These are phyloP conservation scores for Drosophila mayaguana DNA, from an alignment of 2,888 invertebrate genomes.

Conservation along the genomic window DNA sequence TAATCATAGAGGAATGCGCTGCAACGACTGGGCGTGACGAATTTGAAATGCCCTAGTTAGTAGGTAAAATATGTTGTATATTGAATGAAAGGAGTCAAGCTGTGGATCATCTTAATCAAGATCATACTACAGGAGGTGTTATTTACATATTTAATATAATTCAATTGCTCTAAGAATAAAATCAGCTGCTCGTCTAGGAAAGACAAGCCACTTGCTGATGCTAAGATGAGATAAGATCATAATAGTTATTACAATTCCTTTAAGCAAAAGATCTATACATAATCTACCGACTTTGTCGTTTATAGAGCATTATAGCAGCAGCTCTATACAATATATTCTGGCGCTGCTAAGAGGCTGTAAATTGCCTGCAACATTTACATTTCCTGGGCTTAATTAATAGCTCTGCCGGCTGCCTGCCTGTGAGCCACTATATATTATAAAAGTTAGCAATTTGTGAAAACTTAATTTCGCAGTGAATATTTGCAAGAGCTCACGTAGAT, in stretches of 20 bases:
- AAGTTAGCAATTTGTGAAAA: slow-evolving; percentile 36
- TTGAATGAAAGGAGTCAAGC: neutral
- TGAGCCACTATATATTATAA: slow-evolving; percentile 28
- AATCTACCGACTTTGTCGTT: neutral
- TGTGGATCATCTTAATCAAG: neutral
- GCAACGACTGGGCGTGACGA: accelerated
- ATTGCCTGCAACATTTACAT: slow-evolving; percentile 56
- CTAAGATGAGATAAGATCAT: too few relatives aligned
- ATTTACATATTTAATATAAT: too few relatives aligned
- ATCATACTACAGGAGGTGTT: too few relatives aligned
- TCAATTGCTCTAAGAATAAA: too few relatives aligned
- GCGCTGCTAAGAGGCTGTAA: slow-evolving; percentile 37
- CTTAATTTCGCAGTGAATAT: neutral
- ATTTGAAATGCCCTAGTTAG: neutral
- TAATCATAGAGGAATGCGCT: neutral
- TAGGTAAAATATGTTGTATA: too few relatives aligned
- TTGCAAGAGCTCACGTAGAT: too few relatives aligned
- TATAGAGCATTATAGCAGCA: slow-evolving; percentile 9
- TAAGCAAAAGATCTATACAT: neutral
- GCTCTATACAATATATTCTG: neutral
- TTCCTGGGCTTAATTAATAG: slow-evolving; percentile 62
- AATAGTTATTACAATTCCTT: neutral
- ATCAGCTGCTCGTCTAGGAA: too few relatives aligned
- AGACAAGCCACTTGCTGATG: too few relatives aligned
- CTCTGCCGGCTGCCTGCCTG: slow-evolving; percentile 16